A percentile compares a stretch with the other conserved stretches of the same genome.
These are phyloP conservation scores for Pantherophis vulpinus DNA, from an alignment of 2,797 vertebrate species.

Conservation along the genomic window DNA sequence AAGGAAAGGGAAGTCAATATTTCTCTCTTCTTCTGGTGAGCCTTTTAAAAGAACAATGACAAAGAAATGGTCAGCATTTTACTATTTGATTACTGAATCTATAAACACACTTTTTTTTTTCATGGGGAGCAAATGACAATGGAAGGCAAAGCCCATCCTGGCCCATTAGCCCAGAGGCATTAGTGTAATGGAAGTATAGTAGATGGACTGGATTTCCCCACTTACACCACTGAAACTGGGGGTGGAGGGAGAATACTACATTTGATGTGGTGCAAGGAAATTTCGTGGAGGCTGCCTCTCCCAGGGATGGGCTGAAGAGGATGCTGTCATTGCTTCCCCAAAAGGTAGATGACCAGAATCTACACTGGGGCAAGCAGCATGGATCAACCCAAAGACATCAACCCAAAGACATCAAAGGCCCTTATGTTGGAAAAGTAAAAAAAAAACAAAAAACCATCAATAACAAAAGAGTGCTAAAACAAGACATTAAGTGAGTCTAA, in stretches of 20 bases:
- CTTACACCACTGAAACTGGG: not conserved
- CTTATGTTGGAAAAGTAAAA: not conserved
- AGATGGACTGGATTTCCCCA: not conserved
- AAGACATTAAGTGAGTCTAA: not conserved
- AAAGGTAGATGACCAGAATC: not conserved
- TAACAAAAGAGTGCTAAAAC: not conserved
- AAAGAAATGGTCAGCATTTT: not conserved
- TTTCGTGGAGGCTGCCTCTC: not conserved
- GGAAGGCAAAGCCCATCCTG: not conserved
- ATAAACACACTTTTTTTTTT: not conserved
- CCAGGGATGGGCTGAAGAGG: not conserved
- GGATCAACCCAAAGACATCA: not conserved
- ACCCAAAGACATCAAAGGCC: not conserved
- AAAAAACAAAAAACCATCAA: not conserved
- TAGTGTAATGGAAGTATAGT: not conserved
- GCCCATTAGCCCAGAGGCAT: not conserved
- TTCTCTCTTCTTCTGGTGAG: not conserved
- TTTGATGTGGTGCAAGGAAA: not conserved
- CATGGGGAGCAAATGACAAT: not conserved
- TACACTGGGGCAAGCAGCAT: not conserved
- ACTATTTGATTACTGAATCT: not conserved
- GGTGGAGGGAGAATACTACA: not conserved
- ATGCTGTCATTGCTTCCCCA: not conserved
- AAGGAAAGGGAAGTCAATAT: not conserved
- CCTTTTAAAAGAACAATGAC: not conserved